phyloP scores from a whole-genome alignment of 2,797 vertebrate genomes.

The Peromyscus eremicus region DNA sequence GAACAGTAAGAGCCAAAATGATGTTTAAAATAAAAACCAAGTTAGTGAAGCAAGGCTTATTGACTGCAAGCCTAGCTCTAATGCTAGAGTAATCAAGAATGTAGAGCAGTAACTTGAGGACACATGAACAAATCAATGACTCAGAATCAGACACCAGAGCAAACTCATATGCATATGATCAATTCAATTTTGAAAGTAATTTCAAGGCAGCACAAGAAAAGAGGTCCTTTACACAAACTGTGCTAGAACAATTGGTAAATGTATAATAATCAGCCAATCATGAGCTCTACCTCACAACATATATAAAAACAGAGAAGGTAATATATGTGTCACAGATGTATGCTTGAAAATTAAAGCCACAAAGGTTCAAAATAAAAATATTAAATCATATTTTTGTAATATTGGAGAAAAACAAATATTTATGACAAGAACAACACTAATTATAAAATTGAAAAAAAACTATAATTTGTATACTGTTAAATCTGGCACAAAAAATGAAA shows the following conservation, averaged over 20 bases:
- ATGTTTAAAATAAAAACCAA: neutral
- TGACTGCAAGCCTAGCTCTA: neutral
- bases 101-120: neutral
- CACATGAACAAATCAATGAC: neutral
- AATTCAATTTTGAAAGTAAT: constrained; percentile 42
- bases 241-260: neutral
- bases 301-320: neutral
- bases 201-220: neutral
- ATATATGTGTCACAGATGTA: neutral
- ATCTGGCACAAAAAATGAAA: neutral
- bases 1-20: neutral
- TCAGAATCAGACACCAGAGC: neutral
- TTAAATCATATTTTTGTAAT: neutral
- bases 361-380: constrained; percentile 1
- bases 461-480: neutral
- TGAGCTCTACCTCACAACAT: neutral
- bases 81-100: neutral
- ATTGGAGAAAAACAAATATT: constrained; percentile 9
- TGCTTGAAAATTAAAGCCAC: neutral
- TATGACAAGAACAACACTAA: constrained; percentile 27
- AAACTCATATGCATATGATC: neutral
- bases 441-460: neutral
- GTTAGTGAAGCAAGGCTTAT: neutral
- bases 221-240: neutral
- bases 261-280: neutral